Evolutionary conservation across 2,113 vertebrate species (phyloP).

Genomic region (Scophthalmus maximus): DNA sequence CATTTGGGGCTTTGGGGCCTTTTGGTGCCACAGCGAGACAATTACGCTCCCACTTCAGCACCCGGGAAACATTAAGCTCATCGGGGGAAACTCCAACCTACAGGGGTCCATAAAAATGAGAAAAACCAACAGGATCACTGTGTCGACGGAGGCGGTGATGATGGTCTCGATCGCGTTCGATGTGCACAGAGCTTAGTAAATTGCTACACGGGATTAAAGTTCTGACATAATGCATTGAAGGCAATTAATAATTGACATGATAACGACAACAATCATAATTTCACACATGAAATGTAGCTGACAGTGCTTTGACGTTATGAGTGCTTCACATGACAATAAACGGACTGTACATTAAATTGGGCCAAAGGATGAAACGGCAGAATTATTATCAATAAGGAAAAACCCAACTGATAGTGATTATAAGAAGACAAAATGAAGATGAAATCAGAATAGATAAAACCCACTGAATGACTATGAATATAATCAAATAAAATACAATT

Average conservation of each 20-base stretch:
- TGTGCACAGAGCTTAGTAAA: neutral
- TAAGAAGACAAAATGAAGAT: no score
- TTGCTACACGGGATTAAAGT: neutral
- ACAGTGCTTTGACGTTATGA: no score
- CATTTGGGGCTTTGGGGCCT: constrained; percentile 57
- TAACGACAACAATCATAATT: neutral
- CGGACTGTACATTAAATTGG: no score
- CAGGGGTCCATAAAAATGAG: constrained; percentile 35
- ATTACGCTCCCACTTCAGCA: constrained; percentile 57
- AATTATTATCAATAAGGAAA: neutral
- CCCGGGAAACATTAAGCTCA: constrained; percentile 11
- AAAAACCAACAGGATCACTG: constrained; percentile 18
- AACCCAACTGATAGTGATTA: neutral
- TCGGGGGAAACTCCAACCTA: constrained; percentile 4
- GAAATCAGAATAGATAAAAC: no score
- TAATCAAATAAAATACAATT: no score
- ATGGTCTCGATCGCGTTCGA: neutral
- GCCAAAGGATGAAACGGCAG: no score
- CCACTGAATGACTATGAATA: no score
- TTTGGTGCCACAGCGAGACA: constrained; percentile 63
- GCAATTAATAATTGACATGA: neutral
- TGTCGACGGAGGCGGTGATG: neutral
- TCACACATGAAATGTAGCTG: no score
- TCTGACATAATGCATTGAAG: neutral
- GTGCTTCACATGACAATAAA: no score